Conservation (phyloP, 2,113 vertebrate genomes). For the Sterna hirundo region DNA sequence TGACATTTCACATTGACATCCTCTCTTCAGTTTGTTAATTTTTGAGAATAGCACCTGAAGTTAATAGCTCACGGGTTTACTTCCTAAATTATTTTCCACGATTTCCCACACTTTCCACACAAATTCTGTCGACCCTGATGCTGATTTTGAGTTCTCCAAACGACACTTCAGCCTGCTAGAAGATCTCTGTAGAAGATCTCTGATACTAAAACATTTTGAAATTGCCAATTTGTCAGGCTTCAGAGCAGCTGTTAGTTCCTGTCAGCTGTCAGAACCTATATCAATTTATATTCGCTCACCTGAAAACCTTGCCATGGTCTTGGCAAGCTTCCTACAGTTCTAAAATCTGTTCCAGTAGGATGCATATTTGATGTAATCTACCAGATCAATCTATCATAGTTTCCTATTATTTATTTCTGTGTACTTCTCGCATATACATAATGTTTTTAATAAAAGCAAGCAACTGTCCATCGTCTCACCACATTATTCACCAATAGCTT, state of each 20-base stretch:
- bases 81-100: neutral
- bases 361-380: neutral
- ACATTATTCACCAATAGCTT: neutral
- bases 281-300: conserved; percentile 8
- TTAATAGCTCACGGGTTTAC: neutral
- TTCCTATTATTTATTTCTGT: neutral
- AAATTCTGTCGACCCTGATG: neutral
- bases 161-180: neutral
- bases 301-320: neutral
- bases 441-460: neutral
- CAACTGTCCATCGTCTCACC: neutral
- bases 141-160: neutral
- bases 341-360: neutral
- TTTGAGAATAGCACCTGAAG: neutral
- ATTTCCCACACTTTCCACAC: neutral
- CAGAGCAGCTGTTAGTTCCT: conserved; percentile 9
- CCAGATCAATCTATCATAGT: neutral
- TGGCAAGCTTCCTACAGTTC: neutral
- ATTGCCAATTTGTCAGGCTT: conserved; percentile 20
- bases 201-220: conserved; percentile 12
- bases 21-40: neutral
- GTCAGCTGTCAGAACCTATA: conserved; percentile 25
- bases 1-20: neutral
- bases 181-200: neutral
- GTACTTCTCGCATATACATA: neutral